A percentile compares a stretch with the other conserved stretches of the same genome.
Conservation (phyloP, 2,888 invertebrate species). For the Pammene aurita region DNA sequence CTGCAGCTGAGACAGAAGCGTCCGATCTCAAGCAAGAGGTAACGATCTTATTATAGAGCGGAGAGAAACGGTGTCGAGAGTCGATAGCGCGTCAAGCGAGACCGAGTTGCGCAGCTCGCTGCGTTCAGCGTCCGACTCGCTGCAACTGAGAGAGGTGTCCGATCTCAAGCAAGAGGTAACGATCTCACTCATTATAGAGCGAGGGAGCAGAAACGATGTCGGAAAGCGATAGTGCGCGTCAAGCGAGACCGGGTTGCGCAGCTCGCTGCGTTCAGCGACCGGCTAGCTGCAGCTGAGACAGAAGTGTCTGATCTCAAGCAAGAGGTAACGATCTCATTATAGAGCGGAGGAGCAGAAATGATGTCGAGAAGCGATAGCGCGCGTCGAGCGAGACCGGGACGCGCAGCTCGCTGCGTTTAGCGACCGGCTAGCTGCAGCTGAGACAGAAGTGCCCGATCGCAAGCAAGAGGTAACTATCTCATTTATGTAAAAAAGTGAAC, state of each 20-base stretch:
- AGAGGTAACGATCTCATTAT: conserved; percentile 61
- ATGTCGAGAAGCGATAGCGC: conserved; percentile 90
- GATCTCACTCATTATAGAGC: too few relatives aligned
- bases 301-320: conserved; percentile 80
- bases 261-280: conserved; percentile 70
- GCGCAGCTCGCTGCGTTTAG: conserved; percentile 72
- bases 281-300: conserved; percentile 77
- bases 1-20: conserved; percentile 78
- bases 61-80: conserved; percentile 90
- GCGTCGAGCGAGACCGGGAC: conserved; percentile 91
- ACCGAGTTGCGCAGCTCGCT: conserved; percentile 83
- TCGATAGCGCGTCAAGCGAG: conserved; percentile 92
- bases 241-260: conserved; percentile 89
- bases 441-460: conserved; percentile 79
- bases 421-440: conserved; percentile 75
- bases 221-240: conserved; percentile 91
- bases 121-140: conserved; percentile 72
- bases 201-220: conserved; percentile 93
- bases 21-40: conserved; percentile 82
- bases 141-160: conserved; percentile 78
- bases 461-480: conserved; percentile 73
- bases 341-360: conserved; percentile 91
- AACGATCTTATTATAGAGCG: conserved; percentile 13
- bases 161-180: conserved; percentile 80
- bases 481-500: too few relatives aligned